Base-by-base conservation (phyloP, 2,888 invertebrate genomes). In the Cosmorhoe ocellata region DNA sequence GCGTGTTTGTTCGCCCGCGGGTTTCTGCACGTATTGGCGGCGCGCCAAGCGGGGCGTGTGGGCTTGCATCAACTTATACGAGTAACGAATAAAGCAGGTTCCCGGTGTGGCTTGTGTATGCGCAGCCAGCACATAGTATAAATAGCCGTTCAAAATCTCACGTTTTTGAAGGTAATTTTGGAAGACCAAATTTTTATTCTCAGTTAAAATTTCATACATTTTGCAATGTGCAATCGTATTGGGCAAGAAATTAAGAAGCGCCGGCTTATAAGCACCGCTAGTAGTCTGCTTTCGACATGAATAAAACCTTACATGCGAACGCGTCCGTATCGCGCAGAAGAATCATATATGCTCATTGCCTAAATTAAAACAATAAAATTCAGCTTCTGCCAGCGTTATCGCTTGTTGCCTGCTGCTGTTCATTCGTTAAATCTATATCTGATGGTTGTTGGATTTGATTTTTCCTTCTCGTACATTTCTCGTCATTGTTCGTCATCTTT, bases 41-140 rank as follows among this genome's bases (percentile, higher is more conserved):
- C 27, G 33, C 27, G 59, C 61, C 61, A 61, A 43, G 22, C 27
- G 31, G 32, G 22, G 40, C 50, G 54, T 56, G 56, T 50, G 37
- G 13, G 37, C 49, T 48, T 50, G 56, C 51, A 51, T 55, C 51
- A 52, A 39, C 33, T 41, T 44, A 45, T 45, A 51, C 12, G 9
- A 26, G 1, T 18, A 28, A 40, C 30, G 11, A 22, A 28, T 11
- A 7, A 18, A 33, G 14, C 42, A 42, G 42, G 42, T 27, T 33
- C 24, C 22, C 10, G 22, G 12, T 14, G n/a, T n/a, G n/a, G n/a
- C n/a, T n/a, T n/a, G n/a, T n/a, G n/a, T n/a, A n/a, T n/a, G n/a
- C n/a, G n/a, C n/a, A n/a, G n/a, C n/a, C n/a, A n/a, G n/a, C n/a
- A n/a, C n/a, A n/a, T n/a, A n/a, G n/a, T n/a, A n/a, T n/a, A n/a